A percentile compares a stretch with the other conserved stretches of the same genome.
Conservation (phyloP, 1,140 invertebrate genomes). For the Anagrus nilaparvatae region DNA sequence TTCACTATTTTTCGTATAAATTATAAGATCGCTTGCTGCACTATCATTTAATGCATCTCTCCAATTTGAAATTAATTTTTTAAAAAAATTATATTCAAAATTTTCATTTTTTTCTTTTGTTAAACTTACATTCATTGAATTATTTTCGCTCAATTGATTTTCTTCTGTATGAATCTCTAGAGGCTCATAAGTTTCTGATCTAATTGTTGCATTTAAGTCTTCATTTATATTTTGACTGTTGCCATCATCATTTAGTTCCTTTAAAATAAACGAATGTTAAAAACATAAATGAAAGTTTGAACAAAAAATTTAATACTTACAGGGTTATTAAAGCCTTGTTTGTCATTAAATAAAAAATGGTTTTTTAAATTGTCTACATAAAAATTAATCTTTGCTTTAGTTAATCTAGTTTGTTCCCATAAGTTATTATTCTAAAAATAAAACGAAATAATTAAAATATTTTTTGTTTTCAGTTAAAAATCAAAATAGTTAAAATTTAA, state of each 20-base stretch:
- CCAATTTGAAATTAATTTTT: slow-evolving; percentile 28
- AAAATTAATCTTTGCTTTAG: slow-evolving; percentile 18
- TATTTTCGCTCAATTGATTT: too few species aligned
- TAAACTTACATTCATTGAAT: too few species aligned
- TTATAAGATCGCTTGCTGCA: slow-evolving; percentile 35
- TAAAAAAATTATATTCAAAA: slow-evolving; percentile 14
- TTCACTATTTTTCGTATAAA: slow-evolving; percentile 30
- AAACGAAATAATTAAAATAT: slow-evolving; percentile 8
- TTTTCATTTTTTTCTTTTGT: background rate
- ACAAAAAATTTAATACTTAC: too few species aligned
- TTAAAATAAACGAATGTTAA: background rate
- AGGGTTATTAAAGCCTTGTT: too few species aligned
- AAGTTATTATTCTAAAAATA: slow-evolving; percentile 23
- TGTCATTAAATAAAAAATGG: slow-evolving; percentile 4
- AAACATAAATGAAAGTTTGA: too few species aligned
- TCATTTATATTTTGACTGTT: too few species aligned
- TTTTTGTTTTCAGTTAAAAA: background rate
- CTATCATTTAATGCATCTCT: slow-evolving; percentile 31
- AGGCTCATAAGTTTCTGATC: slow-evolving; percentile 7
- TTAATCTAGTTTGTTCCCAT: slow-evolving; percentile 24
- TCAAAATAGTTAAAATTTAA: background rate
- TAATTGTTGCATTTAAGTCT: too few species aligned
- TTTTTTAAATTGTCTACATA: slow-evolving; percentile 21
- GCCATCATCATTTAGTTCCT: background rate
- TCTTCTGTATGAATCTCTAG: slow-evolving; percentile 9